Evolutionary conservation across 2,888 invertebrate genomes (phyloP).

Genomic region (Lypha dubia): DNA sequence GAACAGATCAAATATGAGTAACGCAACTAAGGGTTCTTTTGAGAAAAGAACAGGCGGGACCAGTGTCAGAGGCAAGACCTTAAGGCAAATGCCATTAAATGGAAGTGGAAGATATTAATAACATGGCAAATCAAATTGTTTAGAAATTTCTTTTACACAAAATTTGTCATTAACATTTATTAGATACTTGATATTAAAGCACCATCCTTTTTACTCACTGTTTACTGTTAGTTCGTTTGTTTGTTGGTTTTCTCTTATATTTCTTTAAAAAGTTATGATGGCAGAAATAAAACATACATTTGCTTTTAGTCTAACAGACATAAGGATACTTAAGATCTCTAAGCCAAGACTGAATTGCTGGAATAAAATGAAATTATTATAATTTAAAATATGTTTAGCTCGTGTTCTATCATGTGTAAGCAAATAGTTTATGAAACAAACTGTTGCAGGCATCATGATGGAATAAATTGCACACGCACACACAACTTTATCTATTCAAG

Average conservation of each 20-base stretch:
- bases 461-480: slow-evolving; percentile 48
- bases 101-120: neutral
- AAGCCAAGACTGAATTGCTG: slow-evolving; percentile 28
- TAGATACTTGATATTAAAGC: neutral
- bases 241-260: neutral
- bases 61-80: neutral
- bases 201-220: neutral
- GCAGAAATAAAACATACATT: slow-evolving; percentile 43
- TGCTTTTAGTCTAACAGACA: slow-evolving; percentile 46
- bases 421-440: slow-evolving; percentile 47
- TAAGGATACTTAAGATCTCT: slow-evolving; percentile 48
- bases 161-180: neutral
- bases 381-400: slow-evolving; percentile 56
- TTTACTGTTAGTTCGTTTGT: neutral
- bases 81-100: neutral
- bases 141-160: neutral
- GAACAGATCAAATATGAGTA: neutral
- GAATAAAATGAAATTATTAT: slow-evolving; percentile 48
- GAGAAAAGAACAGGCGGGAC: neutral
- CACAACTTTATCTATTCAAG: slow-evolving; percentile 35
- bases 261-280: slow-evolving; percentile 39
- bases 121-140: neutral
- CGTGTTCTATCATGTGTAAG: neutral
- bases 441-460: slow-evolving; percentile 58
- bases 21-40: neutral